Evolutionary conservation across 2,113 vertebrate genomes (phyloP), one percentile per base, ranked within the genome.

Genomic region (Maccullochella peelii): DNA sequence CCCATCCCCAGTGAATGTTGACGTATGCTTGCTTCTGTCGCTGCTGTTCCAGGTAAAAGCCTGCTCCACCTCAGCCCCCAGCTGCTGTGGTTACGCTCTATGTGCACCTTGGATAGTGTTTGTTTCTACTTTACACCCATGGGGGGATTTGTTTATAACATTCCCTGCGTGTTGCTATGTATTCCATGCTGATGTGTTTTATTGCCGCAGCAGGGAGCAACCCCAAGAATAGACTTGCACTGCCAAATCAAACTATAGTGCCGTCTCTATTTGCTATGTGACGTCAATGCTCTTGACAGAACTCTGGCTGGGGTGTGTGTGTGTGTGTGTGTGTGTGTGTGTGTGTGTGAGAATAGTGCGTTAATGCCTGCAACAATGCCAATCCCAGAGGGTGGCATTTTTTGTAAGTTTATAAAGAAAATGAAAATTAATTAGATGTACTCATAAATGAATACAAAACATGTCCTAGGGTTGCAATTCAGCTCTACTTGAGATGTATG

Each of bases 151-250:
- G 77, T 66, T 72, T 40, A 3, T 49, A 40, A 78, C 33, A 52
- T 30, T 72, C 68, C 33, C 80, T 71, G 49, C 50, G 61, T 80
- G 72, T 61, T 50, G 57, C 76, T 73, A 30, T 68, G 58, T 36
- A 75, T 76, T 77, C 80, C 77, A 70, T 80, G 84, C 73, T 86
- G 80, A 87, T 77, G 52, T 79, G 57, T 68, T 74, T 83, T 81
- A 86, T 77, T 71, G 73, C 52, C 59, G 3, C 77, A 88, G 80
- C 80, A 47, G 73, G 86, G 49, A 63, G 65, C 49, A 67, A 55
- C 63, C 58, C 49, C 54, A 50, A 49, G 63, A 87, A 80, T 55
- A 81, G 80, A 70, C 47, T 49, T 49, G 20, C 40, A 63, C 59
- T 65, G 73, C 55, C 55, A 83, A 61, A 70, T 80, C 38, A 85